phyloP scores from a whole-genome alignment of 1,140 invertebrate genomes.

The Panagrolaimus sp. region DNA sequence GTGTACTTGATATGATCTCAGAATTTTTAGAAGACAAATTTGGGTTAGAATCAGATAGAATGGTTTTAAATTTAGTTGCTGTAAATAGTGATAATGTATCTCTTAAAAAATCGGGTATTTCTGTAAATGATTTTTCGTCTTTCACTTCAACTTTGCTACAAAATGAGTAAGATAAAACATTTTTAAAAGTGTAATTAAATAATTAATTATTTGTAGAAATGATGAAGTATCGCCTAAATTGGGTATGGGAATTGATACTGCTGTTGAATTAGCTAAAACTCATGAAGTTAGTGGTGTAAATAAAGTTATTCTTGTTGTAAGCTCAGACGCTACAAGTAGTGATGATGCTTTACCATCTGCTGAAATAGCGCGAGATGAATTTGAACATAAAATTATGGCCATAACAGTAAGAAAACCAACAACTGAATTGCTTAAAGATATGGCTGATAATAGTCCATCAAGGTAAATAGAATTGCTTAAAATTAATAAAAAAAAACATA shows the following conservation, averaged over 20 bases:
- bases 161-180: neutral
- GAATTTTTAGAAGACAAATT: slow-evolving; percentile 37
- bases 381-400: slow-evolving; percentile 40
- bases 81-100: slow-evolving; percentile 39
- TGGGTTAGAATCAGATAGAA: slow-evolving; percentile 20
- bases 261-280: slow-evolving; percentile 31
- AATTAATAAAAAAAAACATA: neutral
- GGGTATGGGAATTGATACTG: slow-evolving; percentile 36
- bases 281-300: slow-evolving; percentile 35
- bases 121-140: slow-evolving; percentile 12
- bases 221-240: slow-evolving; percentile 32
- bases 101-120: slow-evolving; percentile 14
- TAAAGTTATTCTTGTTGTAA: slow-evolving; percentile 42
- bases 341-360: slow-evolving; percentile 35
- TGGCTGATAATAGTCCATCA: slow-evolving; percentile 36
- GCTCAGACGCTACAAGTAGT: slow-evolving; percentile 48
- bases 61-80: slow-evolving; percentile 43
- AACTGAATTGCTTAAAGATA: slow-evolving; percentile 37
- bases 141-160: slow-evolving; percentile 8
- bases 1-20: slow-evolving; percentile 32
- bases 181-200: neutral
- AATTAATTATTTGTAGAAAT: slow-evolving; percentile 12
- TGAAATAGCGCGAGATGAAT: slow-evolving; percentile 34
- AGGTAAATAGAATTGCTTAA: slow-evolving; percentile 20
- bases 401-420: slow-evolving; percentile 41